phyloP scores from a whole-genome alignment of 2,797 vertebrate genomes.

The Leuciscus waleckii region DNA sequence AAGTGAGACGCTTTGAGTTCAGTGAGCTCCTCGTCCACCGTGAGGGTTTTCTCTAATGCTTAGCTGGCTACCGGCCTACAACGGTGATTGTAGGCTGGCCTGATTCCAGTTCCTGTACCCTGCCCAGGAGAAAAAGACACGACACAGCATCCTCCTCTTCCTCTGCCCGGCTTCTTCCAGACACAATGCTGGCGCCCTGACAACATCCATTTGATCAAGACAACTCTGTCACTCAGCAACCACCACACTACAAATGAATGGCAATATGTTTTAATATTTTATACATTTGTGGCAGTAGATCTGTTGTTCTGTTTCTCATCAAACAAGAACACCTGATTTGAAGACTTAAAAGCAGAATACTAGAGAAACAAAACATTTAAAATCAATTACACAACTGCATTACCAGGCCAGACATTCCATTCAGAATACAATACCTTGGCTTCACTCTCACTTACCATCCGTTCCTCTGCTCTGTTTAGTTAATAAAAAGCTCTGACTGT shows the following conservation, averaged over 20 bases:
- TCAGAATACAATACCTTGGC: conserved; percentile 32
- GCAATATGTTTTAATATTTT: conserved; percentile 6
- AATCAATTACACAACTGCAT: conserved; percentile 6
- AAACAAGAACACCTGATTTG: neutral
- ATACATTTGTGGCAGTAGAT: neutral
- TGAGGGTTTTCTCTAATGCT: conserved; percentile 72
- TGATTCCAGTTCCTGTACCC: conserved; percentile 62
- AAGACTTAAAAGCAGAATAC: neutral
- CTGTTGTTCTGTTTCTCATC: neutral
- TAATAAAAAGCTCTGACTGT: conserved; percentile 15
- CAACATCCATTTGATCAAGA: conserved; percentile 72
- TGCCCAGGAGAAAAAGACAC: conserved; percentile 62
- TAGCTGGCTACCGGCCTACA: conserved; percentile 71
- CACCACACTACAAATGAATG: neutral
- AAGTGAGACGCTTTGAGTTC: neutral
- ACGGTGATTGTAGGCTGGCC: conserved; percentile 72
- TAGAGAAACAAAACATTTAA: conserved; percentile 1
- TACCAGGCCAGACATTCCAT: conserved; percentile 15
- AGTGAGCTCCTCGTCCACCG: conserved; percentile 30
- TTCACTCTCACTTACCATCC: neutral
- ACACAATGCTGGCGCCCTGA: conserved; percentile 83
- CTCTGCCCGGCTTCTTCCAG: conserved; percentile 60
- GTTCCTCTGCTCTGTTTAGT: neutral
- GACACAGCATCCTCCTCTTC: conserved; percentile 41
- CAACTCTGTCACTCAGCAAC: conserved; percentile 65